Base-by-base conservation (phyloP, 2,888 invertebrate genomes). In the Chromoteleia sp. region DNA sequence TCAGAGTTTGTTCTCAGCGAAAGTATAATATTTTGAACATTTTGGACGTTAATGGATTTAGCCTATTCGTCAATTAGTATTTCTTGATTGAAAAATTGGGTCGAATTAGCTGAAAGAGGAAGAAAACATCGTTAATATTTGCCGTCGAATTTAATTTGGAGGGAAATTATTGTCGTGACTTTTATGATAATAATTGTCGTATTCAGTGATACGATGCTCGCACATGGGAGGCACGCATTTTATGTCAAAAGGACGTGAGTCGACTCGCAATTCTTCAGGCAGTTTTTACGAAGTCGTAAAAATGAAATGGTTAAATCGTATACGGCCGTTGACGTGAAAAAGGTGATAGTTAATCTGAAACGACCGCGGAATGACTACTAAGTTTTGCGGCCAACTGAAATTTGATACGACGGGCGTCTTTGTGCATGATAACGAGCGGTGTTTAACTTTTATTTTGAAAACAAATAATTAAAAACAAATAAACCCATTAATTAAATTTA, bases 191-290 rank as follows among this genome's bases (percentile, higher is more conserved):
- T 75, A 75, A 75, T 75, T 75, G 75, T 75, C 45, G 48, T 75
- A 58, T 41, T 41, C 33, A 1, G 59, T 8, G 30, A 39, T 56
- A 77, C 36, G 63, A 50, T 12, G 41, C 39, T 63, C 48, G 70
- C 61, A 50, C 56, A 77, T 65, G 77, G 30, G 56, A 52, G 61
- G 59, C 59, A 61, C 45, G 67, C 68, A 54, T 86, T 88, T 86
- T 84, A 84, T 83, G 84, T 81, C 68, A 77, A 79, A 83, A 84
- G 78, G 84, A 88, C 88, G 87, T 86, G 88, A 87, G 85, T 75
- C 75, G 86, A 88, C 86, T 87, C 71, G 84, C 84, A 87, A 90
- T 89, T 87, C 86, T 86, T 86, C 77, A 77, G 54, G 41, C 73
- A 15, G 63, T 84, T 85, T 88, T 88, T 87, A 87, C 83, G 59